Evolutionary conservation across 2,888 invertebrate species (phyloP).

Genomic region (Perizoma flavofasciatum): DNA sequence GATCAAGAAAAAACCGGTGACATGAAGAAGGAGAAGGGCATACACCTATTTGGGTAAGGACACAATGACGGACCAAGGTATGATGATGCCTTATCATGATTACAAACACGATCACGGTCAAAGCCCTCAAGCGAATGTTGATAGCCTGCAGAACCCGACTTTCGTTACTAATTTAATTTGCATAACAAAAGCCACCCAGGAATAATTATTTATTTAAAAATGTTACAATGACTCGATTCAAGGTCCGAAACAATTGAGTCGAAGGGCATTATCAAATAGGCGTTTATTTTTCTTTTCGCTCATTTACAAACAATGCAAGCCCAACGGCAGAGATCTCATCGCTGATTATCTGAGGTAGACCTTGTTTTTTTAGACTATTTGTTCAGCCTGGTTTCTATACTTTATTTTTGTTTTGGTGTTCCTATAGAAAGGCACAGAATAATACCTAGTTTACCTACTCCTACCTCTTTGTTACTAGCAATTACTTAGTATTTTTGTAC

Average conservation of each 20-base stretch:
- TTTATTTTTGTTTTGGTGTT: background rate
- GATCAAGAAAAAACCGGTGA: no score
- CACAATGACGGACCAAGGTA: no score
- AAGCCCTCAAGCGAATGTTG: constrained; percentile 12
- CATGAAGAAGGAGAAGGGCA: no score
- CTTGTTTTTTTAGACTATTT: constrained; percentile 24
- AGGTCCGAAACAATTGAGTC: constrained; percentile 53
- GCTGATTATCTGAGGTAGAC: constrained; percentile 62
- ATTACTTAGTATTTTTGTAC: no score
- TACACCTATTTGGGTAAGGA: no score
- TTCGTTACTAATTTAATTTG: constrained; percentile 31
- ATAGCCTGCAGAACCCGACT: background rate
- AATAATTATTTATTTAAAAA: constrained; percentile 47
- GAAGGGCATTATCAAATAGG: constrained; percentile 53
- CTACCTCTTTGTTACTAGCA: no score
- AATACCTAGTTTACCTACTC: no score
- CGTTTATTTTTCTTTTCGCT: constrained; percentile 63
- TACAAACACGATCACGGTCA: constrained; percentile 23
- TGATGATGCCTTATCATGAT: background rate
- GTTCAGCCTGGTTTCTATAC: constrained; percentile 30
- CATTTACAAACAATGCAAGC: constrained; percentile 78
- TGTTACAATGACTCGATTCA: constrained; percentile 50
- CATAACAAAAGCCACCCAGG: constrained; percentile 45
- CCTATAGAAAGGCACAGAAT: no score
- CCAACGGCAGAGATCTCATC: constrained; percentile 65